phyloP scores from a whole-genome alignment of 1,140 invertebrate genomes.

The Sesamia nonagrioides region DNA sequence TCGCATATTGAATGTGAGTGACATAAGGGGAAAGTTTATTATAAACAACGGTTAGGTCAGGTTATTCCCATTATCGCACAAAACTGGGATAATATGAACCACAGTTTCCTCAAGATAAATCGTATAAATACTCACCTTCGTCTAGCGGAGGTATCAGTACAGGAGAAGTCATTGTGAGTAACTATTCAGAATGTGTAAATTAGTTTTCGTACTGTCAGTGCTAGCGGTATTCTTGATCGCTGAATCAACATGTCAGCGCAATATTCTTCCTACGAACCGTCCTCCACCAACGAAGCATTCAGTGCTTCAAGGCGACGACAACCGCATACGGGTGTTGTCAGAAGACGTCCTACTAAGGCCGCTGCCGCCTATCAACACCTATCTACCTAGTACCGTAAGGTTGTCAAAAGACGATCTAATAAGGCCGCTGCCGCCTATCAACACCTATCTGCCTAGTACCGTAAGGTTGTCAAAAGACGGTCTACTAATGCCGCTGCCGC shows the following conservation, averaged over 20 bases:
- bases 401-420: too few relatives aligned
- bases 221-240: slow-evolving; percentile 54
- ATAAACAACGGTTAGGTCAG: slow-evolving; percentile 2
- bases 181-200: slow-evolving; percentile 58
- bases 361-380: too few relatives aligned
- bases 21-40: slow-evolving; percentile 9
- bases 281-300: too few relatives aligned
- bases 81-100: slow-evolving; percentile 19
- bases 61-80: slow-evolving; percentile 34
- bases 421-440: too few relatives aligned
- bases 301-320: too few relatives aligned
- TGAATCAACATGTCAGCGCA: slow-evolving; percentile 50
- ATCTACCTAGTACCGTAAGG: too few relatives aligned
- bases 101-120: slow-evolving; percentile 37
- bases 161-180: not conserved
- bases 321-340: too few relatives aligned
- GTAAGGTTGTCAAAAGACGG: too few relatives aligned
- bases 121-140: not conserved
- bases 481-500: too few relatives aligned
- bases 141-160: not conserved
- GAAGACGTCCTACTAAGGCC: too few relatives aligned
- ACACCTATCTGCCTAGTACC: too few relatives aligned
- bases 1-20: not conserved
- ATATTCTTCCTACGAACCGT: too few relatives aligned
- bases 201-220: slow-evolving; percentile 50